These are phyloP conservation scores for Bovichtus diacanthus DNA, from an alignment of 2,797 vertebrate genomes.

Conservation along the genomic window DNA sequence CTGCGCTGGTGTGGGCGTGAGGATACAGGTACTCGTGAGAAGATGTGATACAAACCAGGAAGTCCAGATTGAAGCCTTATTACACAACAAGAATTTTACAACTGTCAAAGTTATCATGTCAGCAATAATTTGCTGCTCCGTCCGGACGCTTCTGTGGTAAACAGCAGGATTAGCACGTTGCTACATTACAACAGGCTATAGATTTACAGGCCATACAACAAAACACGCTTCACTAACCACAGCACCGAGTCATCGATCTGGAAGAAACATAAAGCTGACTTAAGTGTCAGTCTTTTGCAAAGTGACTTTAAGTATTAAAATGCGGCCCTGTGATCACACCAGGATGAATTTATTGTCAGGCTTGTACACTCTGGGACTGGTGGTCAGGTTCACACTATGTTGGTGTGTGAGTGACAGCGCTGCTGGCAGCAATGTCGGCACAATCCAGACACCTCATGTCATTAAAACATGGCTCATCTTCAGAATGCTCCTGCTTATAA, in stretches of 20 bases:
- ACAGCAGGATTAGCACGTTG: conserved; percentile 16
- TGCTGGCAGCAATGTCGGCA: conserved; percentile 37
- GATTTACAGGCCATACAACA: neutral
- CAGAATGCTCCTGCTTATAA: conserved; percentile 8
- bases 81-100: conserved; percentile 50
- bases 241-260: neutral
- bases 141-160: conserved; percentile 11
- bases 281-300: neutral
- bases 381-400: conserved; percentile 46
- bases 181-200: neutral
- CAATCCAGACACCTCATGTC: conserved; percentile 54
- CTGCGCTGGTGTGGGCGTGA: conserved; percentile 44
- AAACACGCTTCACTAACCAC: neutral
- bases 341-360: conserved; percentile 23
- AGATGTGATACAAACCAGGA: conserved; percentile 50
- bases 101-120: conserved; percentile 31
- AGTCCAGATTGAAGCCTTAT: conserved; percentile 42
- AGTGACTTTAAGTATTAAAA: conserved; percentile 5
- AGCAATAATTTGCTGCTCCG: conserved; percentile 35
- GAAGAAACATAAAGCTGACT: neutral
- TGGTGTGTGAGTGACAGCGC: conserved; percentile 35
- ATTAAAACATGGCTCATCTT: conserved; percentile 40
- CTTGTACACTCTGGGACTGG: conserved; percentile 23
- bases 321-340: conserved; percentile 4
- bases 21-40: conserved; percentile 52